Base-by-base conservation (phyloP, 2,797 vertebrate species). In the Cossypha polioptera region DNA sequence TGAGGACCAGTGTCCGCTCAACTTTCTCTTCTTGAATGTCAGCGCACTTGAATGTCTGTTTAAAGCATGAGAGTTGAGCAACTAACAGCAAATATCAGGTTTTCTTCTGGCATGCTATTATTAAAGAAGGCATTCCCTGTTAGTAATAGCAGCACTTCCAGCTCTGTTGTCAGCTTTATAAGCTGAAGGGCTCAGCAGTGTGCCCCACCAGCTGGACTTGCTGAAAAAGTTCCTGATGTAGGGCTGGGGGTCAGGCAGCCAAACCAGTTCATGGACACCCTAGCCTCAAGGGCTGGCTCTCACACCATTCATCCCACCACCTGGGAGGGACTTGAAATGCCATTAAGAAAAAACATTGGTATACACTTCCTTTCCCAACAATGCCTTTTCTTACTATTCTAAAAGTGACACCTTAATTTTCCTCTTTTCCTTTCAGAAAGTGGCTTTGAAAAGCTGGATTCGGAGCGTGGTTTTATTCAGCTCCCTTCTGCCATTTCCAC, bases 1-100 rank as follows among this genome's bases (percentile, higher is more conserved):
- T 98, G 97, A 98, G 97, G 96, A 97, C 93, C 86, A 51, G 67
- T 96, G 97, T 97, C 97, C 80, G 93, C 95, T 97, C 93, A 95
- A 85, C 97, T 98, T 98, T 98, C 97, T 96, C 54, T 83, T 86
- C 62, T 71, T 95, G 90, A 93, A 76, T 95, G 95, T 96, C 97
- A 97, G 92, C 0, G 0, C 53, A 48, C 86, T 96, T 93, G 82
- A 94, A 83, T 94, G 88, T 95, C 95, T 96, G 85, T 88, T 95
- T 95, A 84, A 97, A 94, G 73, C 84, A 51, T 11, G 31, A 88
- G 82, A 40, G 62, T 65, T 48, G 86, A 97, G 91, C 74, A 92
- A 68, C 90, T 95, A 92, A 95, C 66, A 84, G 94, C 89, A 97
- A 97, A 97, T 94, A 96, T 75, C 92, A 95, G 79, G 43, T 42